phyloP scores from a whole-genome alignment of 1,140 invertebrate genomes.

The Hirudo medicinalis region DNA sequence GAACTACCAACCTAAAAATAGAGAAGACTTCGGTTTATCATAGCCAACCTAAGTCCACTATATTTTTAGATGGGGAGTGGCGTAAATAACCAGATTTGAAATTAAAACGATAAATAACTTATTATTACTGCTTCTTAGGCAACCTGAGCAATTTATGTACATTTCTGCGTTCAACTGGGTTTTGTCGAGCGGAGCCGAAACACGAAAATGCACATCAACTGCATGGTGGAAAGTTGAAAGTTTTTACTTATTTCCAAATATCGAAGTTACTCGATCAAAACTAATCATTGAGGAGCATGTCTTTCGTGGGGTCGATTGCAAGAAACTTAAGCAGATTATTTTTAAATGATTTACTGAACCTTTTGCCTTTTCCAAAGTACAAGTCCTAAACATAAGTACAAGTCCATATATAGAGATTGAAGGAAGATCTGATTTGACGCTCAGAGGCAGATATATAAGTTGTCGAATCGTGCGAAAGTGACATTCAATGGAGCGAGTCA shows the following conservation, averaged over 20 bases:
- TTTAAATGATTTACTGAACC: neutral
- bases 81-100: neutral
- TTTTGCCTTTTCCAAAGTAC: neutral
- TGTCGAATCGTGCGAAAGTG: too few relatives aligned
- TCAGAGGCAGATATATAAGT: too few relatives aligned
- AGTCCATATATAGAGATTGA: too few relatives aligned
- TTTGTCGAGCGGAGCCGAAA: neutral
- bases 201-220: slow-evolving; percentile 11
- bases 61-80: slow-evolving; percentile 5
- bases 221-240: neutral
- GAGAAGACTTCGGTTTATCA: slow-evolving; percentile 5
- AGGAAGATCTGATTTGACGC: too few relatives aligned
- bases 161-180: slow-evolving; percentile 11
- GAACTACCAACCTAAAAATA: slow-evolving; percentile 10
- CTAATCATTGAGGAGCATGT: neutral
- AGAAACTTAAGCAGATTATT: neutral
- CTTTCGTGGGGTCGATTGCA: neutral
- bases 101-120: neutral
- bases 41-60: neutral
- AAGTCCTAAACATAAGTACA: too few relatives aligned
- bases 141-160: slow-evolving; percentile 4
- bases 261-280: neutral
- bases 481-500: too few relatives aligned
- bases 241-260: neutral
- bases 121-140: neutral